Evolutionary conservation across 2,888 invertebrate genomes (phyloP).

Genomic region (Campoletis raptor): DNA sequence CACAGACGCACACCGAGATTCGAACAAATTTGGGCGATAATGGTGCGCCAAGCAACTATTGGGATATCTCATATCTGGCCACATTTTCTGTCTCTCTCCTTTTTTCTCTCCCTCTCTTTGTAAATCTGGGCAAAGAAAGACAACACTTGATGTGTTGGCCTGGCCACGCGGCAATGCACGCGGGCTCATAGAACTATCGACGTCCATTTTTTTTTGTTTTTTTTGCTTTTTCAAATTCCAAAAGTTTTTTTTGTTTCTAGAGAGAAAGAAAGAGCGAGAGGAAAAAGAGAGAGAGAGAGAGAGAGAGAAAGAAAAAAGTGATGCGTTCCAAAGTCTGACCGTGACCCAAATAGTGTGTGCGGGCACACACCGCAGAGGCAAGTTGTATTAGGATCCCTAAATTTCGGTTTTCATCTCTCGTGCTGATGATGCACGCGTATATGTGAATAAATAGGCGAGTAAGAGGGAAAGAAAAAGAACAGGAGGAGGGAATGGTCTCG

Average conservation of each 20-base stretch:
- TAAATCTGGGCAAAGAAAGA: slow-evolving; percentile 7
- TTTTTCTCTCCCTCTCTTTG: neutral
- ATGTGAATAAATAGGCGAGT: neutral
- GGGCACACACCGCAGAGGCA: slow-evolving; percentile 31
- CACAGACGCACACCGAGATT: neutral
- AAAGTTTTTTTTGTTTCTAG: neutral
- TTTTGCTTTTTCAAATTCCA: slow-evolving; percentile 15
- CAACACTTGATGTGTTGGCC: slow-evolving; percentile 43
- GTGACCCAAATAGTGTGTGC: slow-evolving; percentile 60
- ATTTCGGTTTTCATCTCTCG: slow-evolving; percentile 41
- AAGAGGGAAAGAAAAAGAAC: neutral
- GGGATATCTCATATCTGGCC: slow-evolving; percentile 35
- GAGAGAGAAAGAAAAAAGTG: neutral
- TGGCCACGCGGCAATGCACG: slow-evolving; percentile 56
- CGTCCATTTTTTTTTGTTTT: slow-evolving; percentile 38
- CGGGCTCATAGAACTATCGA: slow-evolving; percentile 50
- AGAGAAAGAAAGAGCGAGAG: no score
- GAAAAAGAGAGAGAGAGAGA: neutral
- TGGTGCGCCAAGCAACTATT: slow-evolving; percentile 47
- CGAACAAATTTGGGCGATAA: slow-evolving; percentile 36
- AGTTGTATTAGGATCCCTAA: slow-evolving; percentile 47
- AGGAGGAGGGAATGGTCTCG: neutral
- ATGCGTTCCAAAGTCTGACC: slow-evolving; percentile 58
- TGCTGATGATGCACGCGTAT: slow-evolving; percentile 37
- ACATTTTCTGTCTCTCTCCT: neutral